These are phyloP conservation scores for Canis aureus DNA, from an alignment of 2,113 vertebrate species.

Conservation along the genomic window DNA sequence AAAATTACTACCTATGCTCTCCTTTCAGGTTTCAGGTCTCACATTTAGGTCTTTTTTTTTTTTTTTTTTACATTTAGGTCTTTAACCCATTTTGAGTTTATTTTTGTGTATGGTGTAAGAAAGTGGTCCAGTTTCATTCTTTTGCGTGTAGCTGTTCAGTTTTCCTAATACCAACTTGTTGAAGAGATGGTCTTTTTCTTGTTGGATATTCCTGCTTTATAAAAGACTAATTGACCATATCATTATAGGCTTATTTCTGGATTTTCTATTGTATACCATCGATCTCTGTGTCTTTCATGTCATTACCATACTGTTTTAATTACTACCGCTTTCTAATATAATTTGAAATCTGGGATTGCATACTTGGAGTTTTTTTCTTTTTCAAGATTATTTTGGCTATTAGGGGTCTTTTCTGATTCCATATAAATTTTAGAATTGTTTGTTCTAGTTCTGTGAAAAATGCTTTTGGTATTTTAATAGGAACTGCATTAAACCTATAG, in stretches of 20 bases:
- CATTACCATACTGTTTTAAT: not conserved
- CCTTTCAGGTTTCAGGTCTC: not conserved
- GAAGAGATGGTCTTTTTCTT: not conserved
- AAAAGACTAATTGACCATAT: not conserved
- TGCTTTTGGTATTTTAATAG: not conserved
- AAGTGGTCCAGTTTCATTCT: not conserved
- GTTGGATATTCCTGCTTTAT: not conserved
- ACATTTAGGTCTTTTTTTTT: not conserved
- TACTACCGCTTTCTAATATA: not conserved
- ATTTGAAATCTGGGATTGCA: not conserved
- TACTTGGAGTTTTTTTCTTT: not conserved
- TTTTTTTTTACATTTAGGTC: not conserved
- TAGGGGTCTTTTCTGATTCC: not conserved
- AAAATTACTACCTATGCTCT: not conserved
- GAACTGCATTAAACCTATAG: not conserved
- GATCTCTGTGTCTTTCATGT: not conserved
- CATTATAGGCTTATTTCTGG: not conserved
- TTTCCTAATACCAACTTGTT: not conserved
- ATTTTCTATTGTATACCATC: not conserved
- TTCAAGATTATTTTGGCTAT: not conserved
- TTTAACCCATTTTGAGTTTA: not conserved
- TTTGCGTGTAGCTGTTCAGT: not conserved
- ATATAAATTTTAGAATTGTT: not conserved
- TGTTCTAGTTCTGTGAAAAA: not conserved
- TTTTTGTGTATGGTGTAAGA: not conserved